phyloP scores from a whole-genome alignment of 2,888 invertebrate species.

The Magallana nippona region DNA sequence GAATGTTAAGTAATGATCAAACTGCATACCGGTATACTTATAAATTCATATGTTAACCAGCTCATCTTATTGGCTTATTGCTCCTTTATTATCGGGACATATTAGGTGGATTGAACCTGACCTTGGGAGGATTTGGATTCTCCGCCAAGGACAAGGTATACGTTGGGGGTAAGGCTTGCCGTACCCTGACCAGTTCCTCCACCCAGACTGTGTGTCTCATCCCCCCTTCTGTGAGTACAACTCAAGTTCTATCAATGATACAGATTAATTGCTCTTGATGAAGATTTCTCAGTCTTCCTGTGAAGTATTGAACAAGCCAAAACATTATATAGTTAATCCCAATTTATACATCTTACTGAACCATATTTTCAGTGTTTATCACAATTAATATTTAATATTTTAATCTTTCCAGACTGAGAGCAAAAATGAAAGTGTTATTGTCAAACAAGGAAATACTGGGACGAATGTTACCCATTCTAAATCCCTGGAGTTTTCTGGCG shows the following conservation, averaged over 20 bases:
- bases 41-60: no score
- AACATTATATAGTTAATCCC: no score
- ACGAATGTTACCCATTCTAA: neutral
- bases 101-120: constrained; percentile 60
- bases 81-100: no score
- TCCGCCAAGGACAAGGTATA: constrained; percentile 49
- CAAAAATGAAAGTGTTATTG: neutral
- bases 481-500: neutral
- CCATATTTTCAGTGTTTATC: no score
- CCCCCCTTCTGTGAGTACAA: constrained; percentile 58
- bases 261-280: neutral
- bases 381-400: no score
- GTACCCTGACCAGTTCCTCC: constrained; percentile 41
- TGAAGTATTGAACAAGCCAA: no score
- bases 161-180: constrained; percentile 55
- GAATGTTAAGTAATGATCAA: no score
- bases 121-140: constrained; percentile 63
- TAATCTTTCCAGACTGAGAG: neutral
- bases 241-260: no score
- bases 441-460: neutral
- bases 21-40: no score
- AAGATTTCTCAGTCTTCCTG: no score
- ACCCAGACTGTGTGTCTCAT: constrained; percentile 55
- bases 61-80: no score
- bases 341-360: no score